Evolutionary conservation across 2,888 invertebrate species (phyloP).

Genomic region (Argyresthia albistria): DNA sequence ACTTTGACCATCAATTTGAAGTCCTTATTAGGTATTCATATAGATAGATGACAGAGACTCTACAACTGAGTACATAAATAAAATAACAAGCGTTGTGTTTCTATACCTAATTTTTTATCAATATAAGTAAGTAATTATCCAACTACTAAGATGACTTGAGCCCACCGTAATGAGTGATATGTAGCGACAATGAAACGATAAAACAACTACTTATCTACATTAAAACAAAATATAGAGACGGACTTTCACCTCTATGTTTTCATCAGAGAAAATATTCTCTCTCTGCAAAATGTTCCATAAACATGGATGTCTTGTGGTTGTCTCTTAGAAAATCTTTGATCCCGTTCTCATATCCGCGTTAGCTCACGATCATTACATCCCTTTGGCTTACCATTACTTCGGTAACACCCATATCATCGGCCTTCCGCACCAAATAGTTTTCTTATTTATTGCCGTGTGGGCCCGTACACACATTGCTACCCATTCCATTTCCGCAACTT

Average conservation of each 20-base stretch:
- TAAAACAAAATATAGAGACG: background rate
- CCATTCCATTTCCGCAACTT: constrained; percentile 39
- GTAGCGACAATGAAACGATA: too few species aligned
- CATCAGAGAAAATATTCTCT: background rate
- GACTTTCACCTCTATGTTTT: background rate
- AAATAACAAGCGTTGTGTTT: too few species aligned
- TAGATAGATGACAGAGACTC: too few species aligned
- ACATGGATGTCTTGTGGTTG: background rate
- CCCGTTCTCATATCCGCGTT: background rate
- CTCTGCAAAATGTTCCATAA: background rate
- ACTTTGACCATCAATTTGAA: too few species aligned
- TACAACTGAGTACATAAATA: too few species aligned
- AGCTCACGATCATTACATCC: constrained; percentile 1
- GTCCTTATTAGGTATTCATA: too few species aligned
- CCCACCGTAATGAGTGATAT: too few species aligned
- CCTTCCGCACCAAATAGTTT: constrained; percentile 5
- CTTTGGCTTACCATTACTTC: background rate
- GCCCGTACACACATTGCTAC: constrained; percentile 25
- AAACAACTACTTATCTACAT: background rate
- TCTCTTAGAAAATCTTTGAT: background rate
- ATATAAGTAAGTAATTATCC: too few species aligned
- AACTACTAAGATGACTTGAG: too few species aligned
- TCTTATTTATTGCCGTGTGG: constrained; percentile 4
- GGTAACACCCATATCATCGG: constrained; percentile 4
- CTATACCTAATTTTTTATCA: too few species aligned